These are phyloP conservation scores for Pedionomus torquatus DNA, from an alignment of 2,113 vertebrate species.

Conservation along the genomic window DNA sequence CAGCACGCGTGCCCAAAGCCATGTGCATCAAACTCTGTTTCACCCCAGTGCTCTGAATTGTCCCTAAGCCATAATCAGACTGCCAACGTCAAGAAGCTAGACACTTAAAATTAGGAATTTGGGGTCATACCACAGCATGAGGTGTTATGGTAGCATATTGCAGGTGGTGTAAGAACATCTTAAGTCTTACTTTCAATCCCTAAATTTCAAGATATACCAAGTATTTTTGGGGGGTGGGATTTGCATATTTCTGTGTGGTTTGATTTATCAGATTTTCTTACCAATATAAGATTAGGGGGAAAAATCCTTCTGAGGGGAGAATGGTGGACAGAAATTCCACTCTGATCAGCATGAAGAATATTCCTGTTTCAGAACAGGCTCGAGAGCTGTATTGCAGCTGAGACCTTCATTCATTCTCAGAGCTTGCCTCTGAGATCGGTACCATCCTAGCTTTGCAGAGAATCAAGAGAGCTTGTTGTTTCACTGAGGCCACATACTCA, in stretches of 20 bases:
- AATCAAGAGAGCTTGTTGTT: background rate
- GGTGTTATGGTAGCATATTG: background rate
- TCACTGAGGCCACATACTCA: background rate
- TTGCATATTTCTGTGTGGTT: background rate
- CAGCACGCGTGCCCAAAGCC: background rate
- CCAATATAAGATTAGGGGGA: background rate
- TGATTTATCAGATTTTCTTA: background rate
- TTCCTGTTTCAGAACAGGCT: background rate
- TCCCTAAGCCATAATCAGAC: background rate
- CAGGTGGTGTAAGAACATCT: background rate
- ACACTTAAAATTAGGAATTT: background rate
- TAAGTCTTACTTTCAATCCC: background rate
- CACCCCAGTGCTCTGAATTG: background rate
- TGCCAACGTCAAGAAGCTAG: background rate
- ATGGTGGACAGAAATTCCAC: background rate
- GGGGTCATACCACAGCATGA: background rate
- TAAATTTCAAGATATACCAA: background rate
- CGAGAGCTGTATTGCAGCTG: background rate
- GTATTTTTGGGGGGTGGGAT: fast-evolving
- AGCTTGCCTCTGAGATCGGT: background rate
- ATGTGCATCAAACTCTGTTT: background rate
- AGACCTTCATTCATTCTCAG: background rate
- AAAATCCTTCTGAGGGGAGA: no score
- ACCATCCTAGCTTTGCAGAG: background rate
- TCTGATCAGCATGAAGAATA: background rate